Evolutionary conservation across 1,140 invertebrate genomes (phyloP).

Genomic region (Olivierus martensii): DNA sequence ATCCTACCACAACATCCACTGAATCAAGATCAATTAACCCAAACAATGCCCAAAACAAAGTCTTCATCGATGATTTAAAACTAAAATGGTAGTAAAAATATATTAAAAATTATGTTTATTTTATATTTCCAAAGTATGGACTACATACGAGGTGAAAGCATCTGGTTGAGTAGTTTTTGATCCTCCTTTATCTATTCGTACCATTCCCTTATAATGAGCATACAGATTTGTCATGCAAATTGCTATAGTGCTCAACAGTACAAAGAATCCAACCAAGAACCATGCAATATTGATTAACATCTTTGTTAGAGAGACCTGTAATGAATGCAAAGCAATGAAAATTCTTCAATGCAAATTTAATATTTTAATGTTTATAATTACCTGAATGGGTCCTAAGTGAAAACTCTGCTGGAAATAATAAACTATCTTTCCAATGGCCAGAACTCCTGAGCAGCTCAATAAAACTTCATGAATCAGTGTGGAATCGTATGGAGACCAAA

Average conservation of each 20-base stretch:
- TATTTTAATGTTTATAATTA: too few relatives aligned
- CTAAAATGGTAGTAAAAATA: neutral
- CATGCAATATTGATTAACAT: slow-evolving; percentile 6
- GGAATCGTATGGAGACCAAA: too few relatives aligned
- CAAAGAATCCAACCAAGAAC: slow-evolving; percentile 1
- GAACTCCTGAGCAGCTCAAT: too few relatives aligned
- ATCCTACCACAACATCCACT: neutral
- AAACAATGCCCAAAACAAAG: slow-evolving; percentile 60
- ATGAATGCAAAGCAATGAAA: too few relatives aligned
- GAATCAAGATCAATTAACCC: slow-evolving; percentile 26
- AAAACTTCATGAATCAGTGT: too few relatives aligned
- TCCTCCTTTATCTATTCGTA: neutral
- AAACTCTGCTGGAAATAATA: too few relatives aligned
- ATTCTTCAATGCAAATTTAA: too few relatives aligned
- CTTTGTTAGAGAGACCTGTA: slow-evolving; percentile 9
- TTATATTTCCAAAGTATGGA: too few relatives aligned
- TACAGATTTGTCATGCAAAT: slow-evolving; percentile 4
- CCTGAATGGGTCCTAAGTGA: too few relatives aligned
- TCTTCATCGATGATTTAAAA: slow-evolving; percentile 36
- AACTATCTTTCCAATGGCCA: too few relatives aligned
- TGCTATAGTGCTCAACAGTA: slow-evolving; percentile 3
- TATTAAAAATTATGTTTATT: neutral
- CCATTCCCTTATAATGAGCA: slow-evolving; percentile 10
- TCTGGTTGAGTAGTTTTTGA: neutral
- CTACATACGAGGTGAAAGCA: slow-evolving; percentile 3